Percentiles rank a stretch among this genome's conserved stretches.
phyloP scores from a whole-genome alignment of 1,140 invertebrate genomes.

The Myzus persicae region DNA sequence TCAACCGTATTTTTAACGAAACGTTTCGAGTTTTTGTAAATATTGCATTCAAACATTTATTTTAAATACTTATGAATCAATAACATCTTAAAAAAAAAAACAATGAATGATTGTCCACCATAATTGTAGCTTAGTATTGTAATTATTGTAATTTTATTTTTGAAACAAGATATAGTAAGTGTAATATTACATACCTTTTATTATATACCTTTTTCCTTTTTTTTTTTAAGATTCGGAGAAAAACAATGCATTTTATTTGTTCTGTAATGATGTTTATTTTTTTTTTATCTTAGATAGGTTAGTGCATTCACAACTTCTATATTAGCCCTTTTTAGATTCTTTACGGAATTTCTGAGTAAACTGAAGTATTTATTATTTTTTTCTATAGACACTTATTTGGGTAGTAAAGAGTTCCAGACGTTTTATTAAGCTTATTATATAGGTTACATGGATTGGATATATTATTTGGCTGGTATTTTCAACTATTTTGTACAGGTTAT shows the following conservation, averaged over 20 bases:
- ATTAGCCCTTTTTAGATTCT: background rate
- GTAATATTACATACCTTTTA: background rate
- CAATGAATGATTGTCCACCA: too few relatives aligned
- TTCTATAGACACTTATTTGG: too few relatives aligned
- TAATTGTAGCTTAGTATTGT: too few relatives aligned
- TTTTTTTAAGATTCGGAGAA: background rate
- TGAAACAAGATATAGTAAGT: background rate
- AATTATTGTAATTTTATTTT: background rate
- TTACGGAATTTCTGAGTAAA: background rate
- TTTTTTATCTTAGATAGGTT: background rate
- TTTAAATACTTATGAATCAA: too few relatives aligned
- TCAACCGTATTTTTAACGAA: background rate
- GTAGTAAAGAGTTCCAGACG: too few relatives aligned
- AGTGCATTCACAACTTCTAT: background rate
- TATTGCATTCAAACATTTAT: too few relatives aligned
- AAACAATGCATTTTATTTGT: background rate
- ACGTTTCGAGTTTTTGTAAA: background rate
- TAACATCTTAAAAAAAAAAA: too few relatives aligned
- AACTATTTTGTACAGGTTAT: background rate
- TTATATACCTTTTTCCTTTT: background rate
- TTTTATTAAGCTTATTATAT: too few relatives aligned
- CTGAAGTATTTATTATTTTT: too few relatives aligned
- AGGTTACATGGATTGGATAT: too few relatives aligned
- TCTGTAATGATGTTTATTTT: background rate
- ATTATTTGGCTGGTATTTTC: too few relatives aligned